Conservation (phyloP, 2,113 vertebrate genomes). For the Myotis davidii region DNA sequence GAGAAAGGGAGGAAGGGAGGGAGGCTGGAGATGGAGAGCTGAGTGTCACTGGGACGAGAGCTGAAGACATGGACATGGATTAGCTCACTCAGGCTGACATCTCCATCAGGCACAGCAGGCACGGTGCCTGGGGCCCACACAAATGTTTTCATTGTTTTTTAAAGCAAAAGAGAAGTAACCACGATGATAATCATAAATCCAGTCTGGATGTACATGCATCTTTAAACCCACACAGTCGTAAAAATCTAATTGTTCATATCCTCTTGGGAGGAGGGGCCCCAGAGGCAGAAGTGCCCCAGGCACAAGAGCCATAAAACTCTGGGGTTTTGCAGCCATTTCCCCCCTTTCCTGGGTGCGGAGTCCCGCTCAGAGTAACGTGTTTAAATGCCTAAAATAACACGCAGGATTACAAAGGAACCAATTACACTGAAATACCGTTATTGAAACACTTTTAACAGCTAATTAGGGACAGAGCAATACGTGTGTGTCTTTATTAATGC, state of each 20-base stretch:
- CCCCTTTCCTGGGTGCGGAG: not conserved
- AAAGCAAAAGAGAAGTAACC: constrained; percentile 22
- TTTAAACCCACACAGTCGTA: not conserved
- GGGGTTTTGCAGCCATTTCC: not conserved
- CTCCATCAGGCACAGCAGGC: not conserved
- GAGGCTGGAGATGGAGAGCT: too few relatives aligned
- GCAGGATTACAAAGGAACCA: not conserved
- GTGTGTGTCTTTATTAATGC: not conserved
- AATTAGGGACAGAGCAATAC: not conserved
- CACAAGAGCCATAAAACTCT: not conserved
- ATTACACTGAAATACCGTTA: not conserved
- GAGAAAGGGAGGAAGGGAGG: too few relatives aligned
- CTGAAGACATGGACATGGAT: not conserved
- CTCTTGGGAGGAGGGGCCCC: not conserved
- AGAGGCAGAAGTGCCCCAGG: not conserved
- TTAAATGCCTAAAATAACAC: not conserved
- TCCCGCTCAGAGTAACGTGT: not conserved
- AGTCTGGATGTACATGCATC: not conserved
- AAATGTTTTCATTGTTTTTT: constrained; percentile 39
- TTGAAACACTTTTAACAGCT: constrained; percentile 1
- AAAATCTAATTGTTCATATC: not conserved
- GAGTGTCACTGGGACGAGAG: too few relatives aligned
- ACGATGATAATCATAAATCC: not conserved
- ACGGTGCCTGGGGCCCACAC: not conserved
- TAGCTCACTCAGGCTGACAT: not conserved